phyloP scores from a whole-genome alignment of 2,888 invertebrate species.

The Enchytraeus crypticus region DNA sequence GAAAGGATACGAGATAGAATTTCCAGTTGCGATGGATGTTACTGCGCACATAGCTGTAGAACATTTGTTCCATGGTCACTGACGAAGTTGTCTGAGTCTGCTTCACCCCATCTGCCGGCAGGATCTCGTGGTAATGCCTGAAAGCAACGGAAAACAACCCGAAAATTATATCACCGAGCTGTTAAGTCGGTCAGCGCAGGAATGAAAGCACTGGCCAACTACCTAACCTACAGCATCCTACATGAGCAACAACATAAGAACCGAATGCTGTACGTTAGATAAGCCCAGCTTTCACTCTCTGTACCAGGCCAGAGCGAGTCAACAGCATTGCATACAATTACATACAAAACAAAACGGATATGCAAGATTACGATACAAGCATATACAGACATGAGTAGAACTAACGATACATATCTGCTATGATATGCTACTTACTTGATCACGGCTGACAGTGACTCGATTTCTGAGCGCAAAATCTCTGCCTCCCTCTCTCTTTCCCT shows the following conservation, averaged over 20 bases:
- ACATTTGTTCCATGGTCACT: slow-evolving; percentile 23
- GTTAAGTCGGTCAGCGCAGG: neutral
- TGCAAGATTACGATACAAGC: too few species aligned
- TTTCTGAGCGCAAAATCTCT: slow-evolving; percentile 17
- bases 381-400: too few species aligned
- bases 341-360: too few species aligned
- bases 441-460: slow-evolving; percentile 31
- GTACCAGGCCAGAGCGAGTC: too few species aligned
- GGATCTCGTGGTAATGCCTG: slow-evolving; percentile 33
- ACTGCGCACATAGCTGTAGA: slow-evolving; percentile 28
- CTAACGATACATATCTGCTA: too few species aligned
- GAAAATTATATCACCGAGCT: neutral
- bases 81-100: neutral
- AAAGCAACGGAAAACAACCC: neutral
- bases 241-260: too few species aligned
- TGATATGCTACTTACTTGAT: slow-evolving; percentile 45
- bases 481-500: slow-evolving; percentile 15
- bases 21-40: slow-evolving; percentile 34
- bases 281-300: too few species aligned
- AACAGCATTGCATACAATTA: too few species aligned
- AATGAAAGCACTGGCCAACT: neutral
- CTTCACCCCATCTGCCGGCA: slow-evolving; percentile 33
- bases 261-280: too few species aligned
- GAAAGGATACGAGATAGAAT: slow-evolving; percentile 32
- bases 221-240: neutral